Base-by-base conservation (phyloP, 2,888 invertebrate genomes). In the Ophion ellenae region DNA sequence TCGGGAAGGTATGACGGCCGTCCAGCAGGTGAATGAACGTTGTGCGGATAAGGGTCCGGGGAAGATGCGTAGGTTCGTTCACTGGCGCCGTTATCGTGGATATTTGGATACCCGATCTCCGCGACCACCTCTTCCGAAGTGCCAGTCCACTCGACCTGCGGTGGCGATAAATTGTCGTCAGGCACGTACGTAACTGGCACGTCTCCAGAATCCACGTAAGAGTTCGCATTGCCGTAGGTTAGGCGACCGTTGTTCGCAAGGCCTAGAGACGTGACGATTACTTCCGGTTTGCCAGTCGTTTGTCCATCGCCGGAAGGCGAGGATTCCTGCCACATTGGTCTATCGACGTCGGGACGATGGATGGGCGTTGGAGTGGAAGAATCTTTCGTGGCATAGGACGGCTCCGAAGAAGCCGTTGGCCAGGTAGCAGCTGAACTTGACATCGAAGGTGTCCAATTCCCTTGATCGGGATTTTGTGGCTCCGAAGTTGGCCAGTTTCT, bases 31-130 rank as follows among this genome's bases (percentile, higher is more conserved):
- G 61, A 20, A 9, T 78, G 74, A 17, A 82, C 81, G 24, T 74
- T 81, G 7, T n/a, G 9, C 17, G 75, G 36, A 61, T 76, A 70
- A 40, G 20, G 67, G 11, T 14, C 63, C 40, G n/a, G 24, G 3
- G 63, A 32, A 2, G 82, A 24, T 5, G 75, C 9, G 74, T 78
- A 57, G 2, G 69, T 74, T 59, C 61, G 70, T 20, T 36, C 59
- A 5, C 6, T 28, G 53, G 71, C 7, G 2, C 57, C 66, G 0
- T 57, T 17, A 45, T 45, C 32, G 14, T 70, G 81, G 57, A 74
- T 70, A 11, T 77, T 32, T 9, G 86, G 69, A 64, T 74, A 81
- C 36, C 77, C 86, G 17, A 84, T 57, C 10, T 77, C 85, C 32
- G 66, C 69, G 6, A 83, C 81, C 7, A 67, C 67, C 9, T 86